Evolutionary conservation across 2,797 vertebrate genomes (phyloP), one percentile per base, ranked within the genome.

Genomic region (Clarias platycephalus): DNA sequence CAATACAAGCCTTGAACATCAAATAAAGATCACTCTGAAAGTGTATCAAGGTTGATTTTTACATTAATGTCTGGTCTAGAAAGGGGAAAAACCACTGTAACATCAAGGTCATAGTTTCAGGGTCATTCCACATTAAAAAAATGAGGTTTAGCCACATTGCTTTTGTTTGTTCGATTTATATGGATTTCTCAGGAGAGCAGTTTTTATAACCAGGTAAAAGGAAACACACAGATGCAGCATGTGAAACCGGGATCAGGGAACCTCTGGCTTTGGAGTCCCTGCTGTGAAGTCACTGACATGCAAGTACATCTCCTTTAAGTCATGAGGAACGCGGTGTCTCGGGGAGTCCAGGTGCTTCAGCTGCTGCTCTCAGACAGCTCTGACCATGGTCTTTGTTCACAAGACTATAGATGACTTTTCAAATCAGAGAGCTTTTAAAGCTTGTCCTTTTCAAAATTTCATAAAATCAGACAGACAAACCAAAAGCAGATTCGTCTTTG

Each of bases 181-280:
- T 1, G 9, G 34, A 53, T 76, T 55, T 74, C 44, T 74, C n/a
- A 74, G 18, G 49, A 55, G 37, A 49, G 49, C 70, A 15, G 4
- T 70, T n/a, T 70, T 37, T 40, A 78, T 24, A 44, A 66, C 62
- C 60, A 67, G 74, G 70, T 62, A 86, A 82, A 86, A 85, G 86
- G 85, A 76, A 87, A 90, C 86, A 86, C 89, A 55, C n/a, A 72
- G 70, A 72, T 9, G 88, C 80, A 89, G 80, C 94, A 95, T 93
- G 94, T 95, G 95, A n/a, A n/a, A n/a, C n/a, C n/a, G 90, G 71
- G 37, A 92, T 95, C 94, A 93, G 94, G 95, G 92, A 92, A 90
- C 87, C 89, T 57, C 92, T 88, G 93, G 92, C 91, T 92, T 83
- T 85, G 37, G 90, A 90, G 85, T 83, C 89, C 94, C 93, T 77